A percentile compares a stretch with the other conserved stretches of the same genome.
Conservation (phyloP, 2,113 vertebrate genomes). For the Cryptoleucopteryx plumbea region DNA sequence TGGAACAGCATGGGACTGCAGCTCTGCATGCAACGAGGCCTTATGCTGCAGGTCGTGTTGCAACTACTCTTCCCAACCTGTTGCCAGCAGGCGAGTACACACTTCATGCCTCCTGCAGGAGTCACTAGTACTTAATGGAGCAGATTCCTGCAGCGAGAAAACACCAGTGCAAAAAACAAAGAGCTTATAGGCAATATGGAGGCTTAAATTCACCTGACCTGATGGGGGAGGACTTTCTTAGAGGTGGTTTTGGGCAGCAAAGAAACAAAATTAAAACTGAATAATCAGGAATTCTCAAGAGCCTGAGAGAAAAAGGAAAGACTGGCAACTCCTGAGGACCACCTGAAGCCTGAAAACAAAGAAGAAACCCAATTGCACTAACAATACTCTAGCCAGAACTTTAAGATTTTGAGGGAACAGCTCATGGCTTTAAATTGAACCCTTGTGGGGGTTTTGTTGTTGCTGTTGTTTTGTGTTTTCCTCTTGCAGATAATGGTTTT, state of each 20-base stretch:
- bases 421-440: background rate
- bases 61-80: fast-evolving
- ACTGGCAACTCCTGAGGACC: background rate
- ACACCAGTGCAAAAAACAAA: background rate
- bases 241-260: background rate
- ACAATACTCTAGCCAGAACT: background rate
- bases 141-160: background rate
- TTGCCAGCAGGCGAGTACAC: fast-evolving
- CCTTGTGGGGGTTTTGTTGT: background rate
- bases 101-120: background rate
- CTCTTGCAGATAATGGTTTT: background rate
- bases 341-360: background rate
- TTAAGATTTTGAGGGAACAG: background rate
- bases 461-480: background rate
- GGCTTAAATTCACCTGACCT: background rate
- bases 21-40: fast-evolving
- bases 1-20: background rate
- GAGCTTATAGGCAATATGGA: background rate
- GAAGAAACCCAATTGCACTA: background rate
- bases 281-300: background rate
- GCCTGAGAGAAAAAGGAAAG: background rate
- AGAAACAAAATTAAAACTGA: background rate
- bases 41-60: fast-evolving
- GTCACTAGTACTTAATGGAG: fast-evolving
- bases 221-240: background rate